These are phyloP conservation scores for Microchirus variegatus DNA, from an alignment of 2,797 vertebrate species.

Conservation along the genomic window DNA sequence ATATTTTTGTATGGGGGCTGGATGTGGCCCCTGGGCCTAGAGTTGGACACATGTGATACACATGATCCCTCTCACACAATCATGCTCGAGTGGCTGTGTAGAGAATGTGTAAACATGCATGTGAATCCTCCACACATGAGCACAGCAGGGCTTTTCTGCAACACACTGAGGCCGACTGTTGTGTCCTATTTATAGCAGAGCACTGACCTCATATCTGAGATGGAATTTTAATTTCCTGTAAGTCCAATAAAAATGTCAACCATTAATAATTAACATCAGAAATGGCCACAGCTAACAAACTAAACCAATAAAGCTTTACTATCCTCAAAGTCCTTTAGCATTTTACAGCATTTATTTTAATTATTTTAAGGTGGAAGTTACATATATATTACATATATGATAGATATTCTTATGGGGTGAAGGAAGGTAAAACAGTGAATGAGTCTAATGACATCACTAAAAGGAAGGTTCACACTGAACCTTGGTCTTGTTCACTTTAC, in stretches of 20 bases:
- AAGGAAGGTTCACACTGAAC: conserved; percentile 11
- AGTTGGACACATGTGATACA: too few species aligned
- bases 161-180: conserved; percentile 8
- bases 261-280: conserved; percentile 43
- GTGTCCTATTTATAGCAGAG: conserved; percentile 57
- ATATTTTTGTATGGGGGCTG: too few species aligned
- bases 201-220: conserved; percentile 49
- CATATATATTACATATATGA: too few species aligned
- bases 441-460: neutral
- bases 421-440: neutral
- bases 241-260: conserved; percentile 38
- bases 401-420: neutral
- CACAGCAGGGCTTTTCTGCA: too few species aligned
- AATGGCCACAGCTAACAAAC: neutral
- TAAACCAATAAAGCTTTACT: neutral
- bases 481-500: conserved; percentile 4
- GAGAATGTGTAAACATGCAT: too few species aligned
- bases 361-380: neutral
- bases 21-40: too few species aligned
- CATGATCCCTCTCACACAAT: too few species aligned
- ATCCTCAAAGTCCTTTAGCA: neutral
- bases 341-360: neutral
- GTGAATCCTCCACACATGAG: too few species aligned
- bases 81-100: too few species aligned
- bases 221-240: conserved; percentile 53